Percentiles rank a stretch among this genome's conserved stretches.
These are phyloP conservation scores for Caenorhabditis sp. DNA, from an alignment of 2,888 invertebrate species.

Conservation along the genomic window DNA sequence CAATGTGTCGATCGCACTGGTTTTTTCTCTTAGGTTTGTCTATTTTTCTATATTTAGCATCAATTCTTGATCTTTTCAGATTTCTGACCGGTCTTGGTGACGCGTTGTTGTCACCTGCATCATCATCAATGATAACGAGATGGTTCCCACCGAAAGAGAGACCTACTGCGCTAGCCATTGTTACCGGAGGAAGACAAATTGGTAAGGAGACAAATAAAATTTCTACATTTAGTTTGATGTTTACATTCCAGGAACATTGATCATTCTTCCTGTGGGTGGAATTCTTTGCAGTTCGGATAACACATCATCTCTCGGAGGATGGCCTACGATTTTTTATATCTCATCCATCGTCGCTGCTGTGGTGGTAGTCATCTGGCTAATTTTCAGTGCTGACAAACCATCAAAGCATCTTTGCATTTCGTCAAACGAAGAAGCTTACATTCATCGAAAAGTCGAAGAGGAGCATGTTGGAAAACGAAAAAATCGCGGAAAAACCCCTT, in stretches of 20 bases:
- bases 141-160: constrained; percentile 70
- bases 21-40: constrained; percentile 48
- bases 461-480: constrained; percentile 66
- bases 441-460: constrained; percentile 63
- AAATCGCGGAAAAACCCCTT: constrained; percentile 58
- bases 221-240: neutral
- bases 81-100: constrained; percentile 64
- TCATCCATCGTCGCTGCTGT: constrained; percentile 59
- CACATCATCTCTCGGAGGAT: constrained; percentile 52
- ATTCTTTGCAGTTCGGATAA: constrained; percentile 53
- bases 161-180: constrained; percentile 68
- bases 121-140: constrained; percentile 63
- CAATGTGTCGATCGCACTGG: constrained; percentile 56
- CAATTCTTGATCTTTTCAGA: constrained; percentile 24
- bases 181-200: constrained; percentile 69
- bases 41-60: neutral
- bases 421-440: constrained; percentile 58
- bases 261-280: constrained; percentile 66
- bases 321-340: constrained; percentile 67
- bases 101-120: constrained; percentile 62
- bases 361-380: constrained; percentile 64
- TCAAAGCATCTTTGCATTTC: constrained; percentile 67
- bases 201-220: constrained; percentile 33
- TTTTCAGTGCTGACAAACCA: constrained; percentile 68
- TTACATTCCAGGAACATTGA: constrained; percentile 55